A percentile compares a stretch with the other conserved stretches of the same genome.
Evolutionary conservation across 2,797 vertebrate species (phyloP).

Genomic region (Notoglanidium macrostoma): DNA sequence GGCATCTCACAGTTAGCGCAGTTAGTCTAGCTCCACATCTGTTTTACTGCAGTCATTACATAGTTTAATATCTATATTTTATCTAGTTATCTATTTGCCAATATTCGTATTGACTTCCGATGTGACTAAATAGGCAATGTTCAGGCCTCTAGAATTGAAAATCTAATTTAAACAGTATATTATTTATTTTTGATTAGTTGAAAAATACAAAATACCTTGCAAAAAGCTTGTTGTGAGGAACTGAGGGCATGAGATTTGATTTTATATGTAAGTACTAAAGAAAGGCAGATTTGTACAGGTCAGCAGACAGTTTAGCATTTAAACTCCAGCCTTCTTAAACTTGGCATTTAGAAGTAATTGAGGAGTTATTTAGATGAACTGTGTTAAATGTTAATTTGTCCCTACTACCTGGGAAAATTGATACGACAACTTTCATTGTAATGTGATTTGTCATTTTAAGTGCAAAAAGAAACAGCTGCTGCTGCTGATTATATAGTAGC

Average conservation of each 20-base stretch:
- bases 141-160: neutral
- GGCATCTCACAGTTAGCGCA: neutral
- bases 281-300: conserved; percentile 22
- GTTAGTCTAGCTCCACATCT: neutral
- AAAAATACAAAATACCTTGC: neutral
- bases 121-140: neutral
- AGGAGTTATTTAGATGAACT: neutral
- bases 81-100: no score
- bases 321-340: neutral
- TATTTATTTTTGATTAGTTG: neutral
- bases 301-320: conserved; percentile 8
- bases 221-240: neutral
- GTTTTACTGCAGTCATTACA: neutral
- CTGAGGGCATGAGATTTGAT: conserved; percentile 23
- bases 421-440: neutral
- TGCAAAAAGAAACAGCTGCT: neutral
- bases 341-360: neutral
- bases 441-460: neutral
- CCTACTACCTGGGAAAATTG: neutral
- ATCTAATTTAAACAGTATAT: neutral
- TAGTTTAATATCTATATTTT: neutral
- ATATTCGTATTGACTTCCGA: neutral
- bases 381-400: neutral
- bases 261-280: conserved; percentile 1
- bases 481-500: neutral